A percentile compares a stretch with the other conserved stretches of the same genome.
phyloP scores from a whole-genome alignment of 2,888 invertebrate species.

The Hydraecia micacea region DNA sequence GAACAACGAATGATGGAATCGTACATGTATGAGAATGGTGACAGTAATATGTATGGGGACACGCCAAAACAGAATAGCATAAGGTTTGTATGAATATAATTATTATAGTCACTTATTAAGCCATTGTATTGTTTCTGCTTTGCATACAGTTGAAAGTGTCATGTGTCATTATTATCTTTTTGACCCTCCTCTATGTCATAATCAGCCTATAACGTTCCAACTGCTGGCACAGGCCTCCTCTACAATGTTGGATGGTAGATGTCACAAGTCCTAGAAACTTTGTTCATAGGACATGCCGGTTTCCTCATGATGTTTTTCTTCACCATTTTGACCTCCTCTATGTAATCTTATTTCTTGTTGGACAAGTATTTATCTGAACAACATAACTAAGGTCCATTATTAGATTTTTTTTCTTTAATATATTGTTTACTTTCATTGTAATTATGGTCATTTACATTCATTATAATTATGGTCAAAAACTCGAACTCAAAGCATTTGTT shows the following conservation, averaged over 20 bases:
- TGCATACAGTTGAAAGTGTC: neutral
- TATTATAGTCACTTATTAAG: neutral
- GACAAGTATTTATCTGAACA: neutral
- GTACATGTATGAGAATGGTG: constrained; percentile 82
- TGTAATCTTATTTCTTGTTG: neutral
- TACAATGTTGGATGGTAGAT: neutral
- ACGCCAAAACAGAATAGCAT: constrained; percentile 83
- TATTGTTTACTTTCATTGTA: neutral
- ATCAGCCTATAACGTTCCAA: no score
- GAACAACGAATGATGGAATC: constrained; percentile 78
- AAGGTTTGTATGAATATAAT: constrained; percentile 73
- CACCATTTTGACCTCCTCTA: neutral
- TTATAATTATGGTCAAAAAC: neutral
- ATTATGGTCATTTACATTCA: neutral
- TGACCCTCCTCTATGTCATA: neutral
- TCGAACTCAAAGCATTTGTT: neutral
- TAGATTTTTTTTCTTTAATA: neutral
- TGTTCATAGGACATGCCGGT: neutral
- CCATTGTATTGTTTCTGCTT: constrained; percentile 10
- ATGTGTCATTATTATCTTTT: neutral
- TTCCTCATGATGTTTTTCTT: neutral
- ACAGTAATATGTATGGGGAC: constrained; percentile 79
- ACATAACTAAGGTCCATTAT: neutral
- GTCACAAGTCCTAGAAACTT: neutral
- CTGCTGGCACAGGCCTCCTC: neutral